phyloP scores from a whole-genome alignment of 2,797 vertebrate genomes.

The Prionace glauca region DNA sequence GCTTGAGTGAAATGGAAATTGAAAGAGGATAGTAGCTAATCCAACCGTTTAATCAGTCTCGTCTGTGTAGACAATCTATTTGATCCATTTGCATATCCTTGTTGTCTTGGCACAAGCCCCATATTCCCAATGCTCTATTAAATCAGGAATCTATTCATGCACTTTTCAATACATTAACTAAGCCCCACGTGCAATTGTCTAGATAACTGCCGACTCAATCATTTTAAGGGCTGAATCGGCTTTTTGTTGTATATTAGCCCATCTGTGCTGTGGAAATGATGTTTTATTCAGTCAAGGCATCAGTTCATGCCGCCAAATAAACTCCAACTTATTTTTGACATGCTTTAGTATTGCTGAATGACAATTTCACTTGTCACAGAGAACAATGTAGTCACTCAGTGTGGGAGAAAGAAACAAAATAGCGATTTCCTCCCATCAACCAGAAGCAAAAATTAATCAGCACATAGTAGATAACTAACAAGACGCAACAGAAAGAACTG shows the following conservation, averaged over 20 bases:
- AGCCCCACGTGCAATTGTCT: neutral
- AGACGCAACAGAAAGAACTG: neutral
- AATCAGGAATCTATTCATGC: slow-evolving; percentile 14
- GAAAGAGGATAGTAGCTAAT: neutral
- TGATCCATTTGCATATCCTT: neutral
- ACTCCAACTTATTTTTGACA: neutral
- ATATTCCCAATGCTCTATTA: neutral
- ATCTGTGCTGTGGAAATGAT: neutral
- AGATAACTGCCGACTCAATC: neutral
- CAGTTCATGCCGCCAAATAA: neutral
- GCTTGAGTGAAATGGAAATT: neutral
- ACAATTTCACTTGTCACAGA: neutral
- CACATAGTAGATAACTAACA: neutral
- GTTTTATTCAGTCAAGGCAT: neutral
- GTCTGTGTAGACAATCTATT: neutral
- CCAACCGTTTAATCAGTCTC: neutral
- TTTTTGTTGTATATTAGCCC: neutral
- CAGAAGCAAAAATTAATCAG: neutral
- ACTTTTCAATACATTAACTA: neutral
- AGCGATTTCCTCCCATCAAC: neutral
- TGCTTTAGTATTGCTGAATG: neutral
- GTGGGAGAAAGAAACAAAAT: neutral
- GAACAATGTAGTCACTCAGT: neutral
- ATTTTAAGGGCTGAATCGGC: neutral
- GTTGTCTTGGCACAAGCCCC: neutral